phyloP scores from a whole-genome alignment of 2,888 invertebrate species.

The Cyrtodaria siliqua region DNA sequence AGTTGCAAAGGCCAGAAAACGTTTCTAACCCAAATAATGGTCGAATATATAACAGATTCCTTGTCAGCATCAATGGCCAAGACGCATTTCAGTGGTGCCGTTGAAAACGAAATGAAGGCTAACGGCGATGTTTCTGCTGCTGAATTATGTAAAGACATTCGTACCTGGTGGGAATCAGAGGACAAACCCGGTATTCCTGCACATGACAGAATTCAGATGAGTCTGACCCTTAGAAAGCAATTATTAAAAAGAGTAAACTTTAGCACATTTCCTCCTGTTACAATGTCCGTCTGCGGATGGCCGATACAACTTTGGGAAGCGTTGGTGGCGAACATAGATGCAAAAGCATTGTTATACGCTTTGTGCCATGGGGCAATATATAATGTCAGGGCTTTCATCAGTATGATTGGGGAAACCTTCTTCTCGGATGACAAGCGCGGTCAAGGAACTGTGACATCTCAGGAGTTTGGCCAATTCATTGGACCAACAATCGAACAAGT shows the following conservation, averaged over 20 bases:
- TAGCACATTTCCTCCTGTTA: no score
- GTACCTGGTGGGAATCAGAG: conserved; percentile 53
- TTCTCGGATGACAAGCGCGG: conserved; percentile 53
- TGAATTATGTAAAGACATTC: conserved; percentile 39
- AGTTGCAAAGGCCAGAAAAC: conserved; percentile 43
- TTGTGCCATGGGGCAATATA: conserved; percentile 24
- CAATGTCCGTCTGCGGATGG: conserved; percentile 25
- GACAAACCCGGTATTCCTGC: no score
- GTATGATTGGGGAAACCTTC: conserved; percentile 46
- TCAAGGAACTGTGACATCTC: conserved; percentile 39
- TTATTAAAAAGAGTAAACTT: conserved; percentile 42
- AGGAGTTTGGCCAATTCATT: conserved; percentile 43
- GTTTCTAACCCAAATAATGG: conserved; percentile 46
- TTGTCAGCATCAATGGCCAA: conserved; percentile 57
- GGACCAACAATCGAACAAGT: conserved; percentile 40
- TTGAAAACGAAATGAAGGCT: conserved; percentile 37
- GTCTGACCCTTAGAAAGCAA: conserved; percentile 23
- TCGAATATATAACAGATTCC: conserved; percentile 54
- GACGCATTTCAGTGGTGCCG: conserved; percentile 44
- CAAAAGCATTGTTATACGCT: conserved; percentile 26
- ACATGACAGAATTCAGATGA: conserved; percentile 12
- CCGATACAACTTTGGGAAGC: conserved; percentile 49
- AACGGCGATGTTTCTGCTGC: conserved; percentile 35
- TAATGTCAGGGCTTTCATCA: conserved; percentile 41
- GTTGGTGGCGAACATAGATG: conserved; percentile 30